Conservation (phyloP, 2,113 vertebrate genomes). For the Sapajus apella region DNA sequence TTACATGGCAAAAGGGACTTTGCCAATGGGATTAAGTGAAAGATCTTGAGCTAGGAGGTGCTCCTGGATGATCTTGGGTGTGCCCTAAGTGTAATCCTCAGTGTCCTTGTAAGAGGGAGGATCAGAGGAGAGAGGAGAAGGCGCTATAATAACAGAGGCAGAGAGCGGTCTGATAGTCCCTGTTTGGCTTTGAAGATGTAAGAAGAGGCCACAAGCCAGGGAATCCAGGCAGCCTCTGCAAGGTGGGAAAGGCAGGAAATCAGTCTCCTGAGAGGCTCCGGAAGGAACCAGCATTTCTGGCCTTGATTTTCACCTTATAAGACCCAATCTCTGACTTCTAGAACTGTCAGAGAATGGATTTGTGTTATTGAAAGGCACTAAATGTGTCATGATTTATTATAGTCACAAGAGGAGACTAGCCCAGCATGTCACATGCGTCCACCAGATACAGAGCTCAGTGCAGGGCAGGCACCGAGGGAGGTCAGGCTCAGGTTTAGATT, state of each 20-base stretch:
- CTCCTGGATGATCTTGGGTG: no score
- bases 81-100: accelerated
- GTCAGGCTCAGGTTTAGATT: accelerated
- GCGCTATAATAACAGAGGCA: neutral
- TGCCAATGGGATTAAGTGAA: neutral
- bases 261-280: neutral
- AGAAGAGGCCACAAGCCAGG: neutral
- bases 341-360: accelerated
- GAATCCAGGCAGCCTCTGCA: neutral
- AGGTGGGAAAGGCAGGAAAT: neutral
- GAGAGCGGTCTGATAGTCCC: neutral
- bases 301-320: neutral
- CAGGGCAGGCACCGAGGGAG: accelerated
- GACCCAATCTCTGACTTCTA: neutral
- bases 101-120: neutral
- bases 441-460: no score
- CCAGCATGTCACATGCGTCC: accelerated
- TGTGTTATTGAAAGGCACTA: neutral
- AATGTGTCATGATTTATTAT: accelerated
- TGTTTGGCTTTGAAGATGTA: accelerated
- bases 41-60: neutral
- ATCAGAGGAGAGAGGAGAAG: neutral
- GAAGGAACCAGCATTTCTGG: neutral
- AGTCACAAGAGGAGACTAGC: accelerated
- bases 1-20: neutral